Evolutionary conservation across 2,113 vertebrate genomes (phyloP).

Genomic region (Hystrix cristata): DNA sequence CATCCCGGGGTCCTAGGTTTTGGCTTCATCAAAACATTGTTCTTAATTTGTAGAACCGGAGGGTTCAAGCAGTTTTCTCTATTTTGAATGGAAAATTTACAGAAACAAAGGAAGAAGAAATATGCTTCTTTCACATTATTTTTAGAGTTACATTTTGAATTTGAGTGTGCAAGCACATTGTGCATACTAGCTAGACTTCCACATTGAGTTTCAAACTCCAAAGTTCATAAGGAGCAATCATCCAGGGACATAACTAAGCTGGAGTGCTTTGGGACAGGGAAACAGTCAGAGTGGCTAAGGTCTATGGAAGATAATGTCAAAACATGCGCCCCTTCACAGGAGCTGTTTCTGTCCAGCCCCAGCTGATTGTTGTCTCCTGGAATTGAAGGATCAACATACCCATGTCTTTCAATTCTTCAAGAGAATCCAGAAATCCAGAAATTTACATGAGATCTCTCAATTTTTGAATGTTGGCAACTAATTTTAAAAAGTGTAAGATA

Average conservation of each 20-base stretch:
- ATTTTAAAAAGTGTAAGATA: not conserved
- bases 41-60: not conserved
- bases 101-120: not conserved
- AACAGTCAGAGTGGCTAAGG: not conserved
- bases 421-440: not conserved
- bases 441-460: not conserved
- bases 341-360: rapidly evolving
- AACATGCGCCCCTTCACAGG: not conserved
- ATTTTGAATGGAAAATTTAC: constrained; percentile 10
- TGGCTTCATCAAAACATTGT: not conserved
- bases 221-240: not conserved
- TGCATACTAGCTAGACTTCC: not conserved
- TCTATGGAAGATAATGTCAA: not conserved
- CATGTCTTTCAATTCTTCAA: not conserved
- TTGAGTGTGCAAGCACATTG: not conserved
- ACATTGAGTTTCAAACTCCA: not conserved
- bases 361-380: not conserved
- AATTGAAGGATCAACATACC: not conserved
- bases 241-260: not conserved
- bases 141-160: not conserved
- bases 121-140: not conserved
- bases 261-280: not conserved
- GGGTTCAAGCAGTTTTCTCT: not conserved
- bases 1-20: not conserved
- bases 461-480: not conserved